Conservation (phyloP, 1,140 invertebrate species). For the Orius insidiosus region DNA sequence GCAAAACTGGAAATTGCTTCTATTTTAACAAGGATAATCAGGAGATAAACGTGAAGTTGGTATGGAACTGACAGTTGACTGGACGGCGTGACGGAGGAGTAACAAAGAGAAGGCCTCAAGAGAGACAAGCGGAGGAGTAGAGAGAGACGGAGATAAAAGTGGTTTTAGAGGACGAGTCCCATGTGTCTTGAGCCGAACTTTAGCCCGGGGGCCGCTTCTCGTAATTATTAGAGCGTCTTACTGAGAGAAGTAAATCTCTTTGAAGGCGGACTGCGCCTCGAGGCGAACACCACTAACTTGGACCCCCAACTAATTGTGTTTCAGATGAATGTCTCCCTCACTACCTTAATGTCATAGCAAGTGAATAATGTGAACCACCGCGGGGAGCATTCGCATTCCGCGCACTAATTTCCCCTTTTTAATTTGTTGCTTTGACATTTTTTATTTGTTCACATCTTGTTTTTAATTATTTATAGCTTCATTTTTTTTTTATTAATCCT, state of each 20-base stretch:
- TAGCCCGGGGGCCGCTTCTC: background rate
- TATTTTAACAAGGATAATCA: no score
- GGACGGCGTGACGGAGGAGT: constrained; percentile 5
- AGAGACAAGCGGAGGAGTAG: background rate
- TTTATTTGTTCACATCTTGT: no score
- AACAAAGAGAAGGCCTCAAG: background rate
- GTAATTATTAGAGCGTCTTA: constrained; percentile 9
- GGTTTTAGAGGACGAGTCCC: no score
- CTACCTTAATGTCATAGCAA: background rate
- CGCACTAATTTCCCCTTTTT: no score
- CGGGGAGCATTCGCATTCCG: no score
- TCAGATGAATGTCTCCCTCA: constrained; percentile 8
- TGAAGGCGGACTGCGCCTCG: constrained; percentile 5
- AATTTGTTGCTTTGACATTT: no score
- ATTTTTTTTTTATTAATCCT: no score
- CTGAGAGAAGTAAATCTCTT: constrained; percentile 10
- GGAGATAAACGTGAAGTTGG: no score
- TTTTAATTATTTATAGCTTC: no score
- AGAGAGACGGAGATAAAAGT: background rate
- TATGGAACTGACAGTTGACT: background rate
- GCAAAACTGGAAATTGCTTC: no score
- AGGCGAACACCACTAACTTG: constrained; percentile 7
- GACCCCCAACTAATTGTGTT: constrained; percentile 10
- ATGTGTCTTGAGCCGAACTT: no score
- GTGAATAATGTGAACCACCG: no score